Base-by-base conservation (phyloP, 2,797 vertebrate genomes). In the Kryptopterus vitreolus region DNA sequence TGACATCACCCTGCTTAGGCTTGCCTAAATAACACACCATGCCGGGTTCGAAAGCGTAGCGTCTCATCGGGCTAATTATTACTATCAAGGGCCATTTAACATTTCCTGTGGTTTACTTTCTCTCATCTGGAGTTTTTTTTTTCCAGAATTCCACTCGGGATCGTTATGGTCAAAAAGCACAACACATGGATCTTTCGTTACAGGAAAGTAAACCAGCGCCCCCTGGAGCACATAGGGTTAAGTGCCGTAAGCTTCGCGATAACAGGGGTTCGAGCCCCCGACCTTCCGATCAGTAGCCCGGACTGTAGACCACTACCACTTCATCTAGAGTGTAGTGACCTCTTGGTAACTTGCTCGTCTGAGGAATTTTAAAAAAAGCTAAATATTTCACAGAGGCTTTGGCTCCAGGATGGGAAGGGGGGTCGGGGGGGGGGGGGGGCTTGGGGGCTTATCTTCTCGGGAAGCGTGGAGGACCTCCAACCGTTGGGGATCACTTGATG, bases 81-180 rank as follows among this genome's bases (percentile, higher is more conserved):
- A 68, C 58, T 75, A 48, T 79, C 24, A 61, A 59, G 55, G 22
- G 13, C 29, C 22, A 62, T 79, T 75, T 46, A 16, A 24, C 35
- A 57, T 43, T 63, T 73, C n/a, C 55, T 79, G 66, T 62, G 48
- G 70, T 43, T 53, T 65, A 65, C 61, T 57, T 57, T 43, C 61
- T 66, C 35, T 43, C 61, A 2, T 10, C 38, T 43, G 7, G 38
- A 10, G 43, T 18, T 24, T 4, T 46, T 6, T 62, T 2, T 2
- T 29, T 22, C 48, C 57, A 38, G 72, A 55, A 61, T 70, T 83
- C 77, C 75, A 85, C 83, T 86, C 85, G 59, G 73, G 79, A 76
- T 88, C 84, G 52, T 72, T 66, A 79, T 52, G 81, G 82, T 61
- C 82, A 85, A 84, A 85, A 88, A 20, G 38, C 38, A 43, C 6